A percentile compares a stretch with the other conserved stretches of the same genome.
Evolutionary conservation across 2,888 invertebrate genomes (phyloP).

Genomic region (Lasius fuliginosus): DNA sequence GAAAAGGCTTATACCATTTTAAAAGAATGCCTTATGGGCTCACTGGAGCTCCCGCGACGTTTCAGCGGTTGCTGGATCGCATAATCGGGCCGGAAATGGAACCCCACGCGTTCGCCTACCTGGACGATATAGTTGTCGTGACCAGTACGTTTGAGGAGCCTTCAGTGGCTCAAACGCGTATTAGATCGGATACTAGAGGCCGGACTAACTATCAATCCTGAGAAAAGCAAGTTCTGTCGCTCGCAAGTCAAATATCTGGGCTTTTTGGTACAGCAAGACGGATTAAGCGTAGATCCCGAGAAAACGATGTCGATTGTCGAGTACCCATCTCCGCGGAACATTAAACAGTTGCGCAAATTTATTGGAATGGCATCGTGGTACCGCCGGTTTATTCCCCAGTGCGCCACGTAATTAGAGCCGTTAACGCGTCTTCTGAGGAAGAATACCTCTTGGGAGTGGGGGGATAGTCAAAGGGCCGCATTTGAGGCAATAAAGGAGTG

Average conservation of each 20-base stretch:
- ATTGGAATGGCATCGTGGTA: conserved; percentile 45
- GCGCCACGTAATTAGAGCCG: not conserved
- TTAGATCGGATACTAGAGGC: conserved; percentile 14
- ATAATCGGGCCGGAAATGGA: not conserved
- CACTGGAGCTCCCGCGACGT: not conserved
- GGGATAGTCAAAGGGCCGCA: not conserved
- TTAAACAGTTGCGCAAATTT: conserved; percentile 44
- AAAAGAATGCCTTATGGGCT: not conserved
- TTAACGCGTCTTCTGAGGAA: not conserved
- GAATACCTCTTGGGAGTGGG: not conserved
- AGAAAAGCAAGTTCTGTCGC: conserved; percentile 55
- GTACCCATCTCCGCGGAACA: conserved; percentile 24
- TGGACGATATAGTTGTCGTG: not conserved
- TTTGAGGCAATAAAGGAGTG: not conserved
- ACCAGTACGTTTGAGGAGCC: not conserved
- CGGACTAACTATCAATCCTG: conserved; percentile 33
- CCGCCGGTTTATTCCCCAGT: conserved; percentile 42
- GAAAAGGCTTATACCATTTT: not conserved
- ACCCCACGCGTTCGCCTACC: not conserved
- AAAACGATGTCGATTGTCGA: conserved; percentile 22
- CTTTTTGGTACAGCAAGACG: conserved; percentile 25
- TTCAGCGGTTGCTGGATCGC: not conserved
- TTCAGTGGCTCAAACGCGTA: conserved; percentile 6
- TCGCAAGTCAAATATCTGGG: conserved; percentile 45
- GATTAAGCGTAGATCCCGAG: conserved; percentile 34